phyloP scores from a whole-genome alignment of 2,888 invertebrate genomes.

The Flexamia atlantica region DNA sequence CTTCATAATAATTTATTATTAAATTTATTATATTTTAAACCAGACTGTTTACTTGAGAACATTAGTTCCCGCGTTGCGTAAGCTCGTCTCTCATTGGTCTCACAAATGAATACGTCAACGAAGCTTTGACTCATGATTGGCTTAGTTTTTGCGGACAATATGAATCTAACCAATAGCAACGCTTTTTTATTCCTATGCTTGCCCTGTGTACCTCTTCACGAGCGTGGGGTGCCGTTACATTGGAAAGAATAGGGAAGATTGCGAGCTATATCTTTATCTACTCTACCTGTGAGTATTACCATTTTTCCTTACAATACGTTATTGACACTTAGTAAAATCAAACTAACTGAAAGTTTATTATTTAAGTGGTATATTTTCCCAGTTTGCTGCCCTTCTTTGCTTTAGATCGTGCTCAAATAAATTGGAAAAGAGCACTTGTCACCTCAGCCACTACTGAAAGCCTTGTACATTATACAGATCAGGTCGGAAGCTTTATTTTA shows the following conservation, averaged over 20 bases:
- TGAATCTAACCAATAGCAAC: constrained; percentile 78
- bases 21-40: background rate
- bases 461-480: background rate
- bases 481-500: background rate
- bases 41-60: background rate
- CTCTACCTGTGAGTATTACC: background rate
- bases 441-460: background rate
- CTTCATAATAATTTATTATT: constrained; percentile 12
- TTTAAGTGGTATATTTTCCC: constrained; percentile 71
- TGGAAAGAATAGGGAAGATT: constrained; percentile 73
- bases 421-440: constrained; percentile 21
- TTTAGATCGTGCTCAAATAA: constrained; percentile 9
- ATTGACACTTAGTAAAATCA: constrained; percentile 77
- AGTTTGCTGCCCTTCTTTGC: constrained; percentile 60
- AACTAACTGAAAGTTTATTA: constrained; percentile 72
- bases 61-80: constrained; percentile 62
- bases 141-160: constrained; percentile 79
- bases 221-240: constrained; percentile 77
- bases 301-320: constrained; percentile 74
- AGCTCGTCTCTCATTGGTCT: constrained; percentile 54
- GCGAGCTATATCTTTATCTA: background rate
- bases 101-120: constrained; percentile 15
- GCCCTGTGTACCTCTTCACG: constrained; percentile 77
- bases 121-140: constrained; percentile 75
- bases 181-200: constrained; percentile 74